These are phyloP conservation scores for Galemys pyrenaicus DNA, from an alignment of 2,113 vertebrate genomes.

Conservation along the genomic window DNA sequence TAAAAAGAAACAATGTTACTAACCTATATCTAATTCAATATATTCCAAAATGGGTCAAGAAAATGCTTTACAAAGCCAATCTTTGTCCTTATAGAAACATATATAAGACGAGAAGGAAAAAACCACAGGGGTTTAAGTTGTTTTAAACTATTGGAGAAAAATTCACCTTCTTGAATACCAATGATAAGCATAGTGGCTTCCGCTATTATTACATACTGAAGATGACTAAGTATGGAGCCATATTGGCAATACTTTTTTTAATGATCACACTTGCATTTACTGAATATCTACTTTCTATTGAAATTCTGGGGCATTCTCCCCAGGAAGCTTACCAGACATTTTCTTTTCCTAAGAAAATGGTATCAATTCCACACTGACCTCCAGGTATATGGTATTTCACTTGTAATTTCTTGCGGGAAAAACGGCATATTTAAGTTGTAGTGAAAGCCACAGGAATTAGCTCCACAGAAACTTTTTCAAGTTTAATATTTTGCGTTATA, in stretches of 20 bases:
- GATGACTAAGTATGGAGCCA: neutral
- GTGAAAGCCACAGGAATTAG: neutral
- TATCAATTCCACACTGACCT: neutral
- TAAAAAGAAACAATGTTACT: neutral
- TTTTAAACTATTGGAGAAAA: slow-evolving; percentile 38
- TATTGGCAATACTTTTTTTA: neutral
- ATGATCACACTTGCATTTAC: neutral
- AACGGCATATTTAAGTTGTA: neutral
- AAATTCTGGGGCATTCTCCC: neutral
- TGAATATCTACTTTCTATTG: neutral
- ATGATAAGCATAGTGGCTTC: neutral
- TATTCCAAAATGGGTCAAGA: neutral
- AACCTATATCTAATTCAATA: neutral
- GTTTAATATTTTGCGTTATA: neutral
- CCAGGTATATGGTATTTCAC: neutral
- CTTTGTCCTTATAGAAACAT: neutral
- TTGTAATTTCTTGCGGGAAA: neutral
- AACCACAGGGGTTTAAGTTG: neutral
- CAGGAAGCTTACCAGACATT: neutral
- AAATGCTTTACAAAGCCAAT: neutral
- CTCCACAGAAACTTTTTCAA: neutral
- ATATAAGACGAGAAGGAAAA: neutral
- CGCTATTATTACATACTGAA: neutral
- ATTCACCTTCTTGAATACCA: neutral
- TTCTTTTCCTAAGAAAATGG: neutral